A percentile compares a stretch with the other conserved stretches of the same genome.
Evolutionary conservation across 2,797 vertebrate genomes (phyloP).

Genomic region (Ibycter americanus): DNA sequence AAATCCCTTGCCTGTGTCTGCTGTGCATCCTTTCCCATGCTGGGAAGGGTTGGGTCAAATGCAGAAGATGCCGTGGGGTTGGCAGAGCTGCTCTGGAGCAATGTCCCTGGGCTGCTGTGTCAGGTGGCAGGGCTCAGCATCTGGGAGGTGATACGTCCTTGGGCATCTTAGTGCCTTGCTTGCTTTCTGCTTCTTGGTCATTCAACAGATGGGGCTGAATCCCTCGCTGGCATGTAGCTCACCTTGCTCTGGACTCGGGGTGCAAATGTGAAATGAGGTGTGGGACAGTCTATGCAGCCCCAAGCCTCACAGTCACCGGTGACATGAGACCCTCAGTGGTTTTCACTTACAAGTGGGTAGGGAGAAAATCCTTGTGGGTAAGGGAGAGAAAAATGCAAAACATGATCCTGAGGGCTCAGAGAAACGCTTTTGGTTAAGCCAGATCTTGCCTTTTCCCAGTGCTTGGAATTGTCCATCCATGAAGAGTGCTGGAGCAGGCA

Average conservation of each 20-base stretch:
- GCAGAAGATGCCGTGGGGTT: fast-evolving
- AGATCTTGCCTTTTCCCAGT: background rate
- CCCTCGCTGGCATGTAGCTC: background rate
- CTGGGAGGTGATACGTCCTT: background rate
- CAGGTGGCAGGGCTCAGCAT: background rate
- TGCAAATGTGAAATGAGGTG: background rate
- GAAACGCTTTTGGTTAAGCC: background rate
- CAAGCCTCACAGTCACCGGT: background rate
- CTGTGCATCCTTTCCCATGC: background rate
- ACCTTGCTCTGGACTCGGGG: background rate
- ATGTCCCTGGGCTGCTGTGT: background rate
- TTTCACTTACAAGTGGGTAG: background rate
- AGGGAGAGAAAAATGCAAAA: background rate
- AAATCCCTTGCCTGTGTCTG: conserved; percentile 18
- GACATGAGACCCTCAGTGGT: background rate
- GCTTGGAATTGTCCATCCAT: background rate
- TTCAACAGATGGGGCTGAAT: background rate
- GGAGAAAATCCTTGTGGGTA: background rate
- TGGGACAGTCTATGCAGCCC: background rate
- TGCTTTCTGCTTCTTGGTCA: background rate
- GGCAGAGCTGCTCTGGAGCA: background rate
- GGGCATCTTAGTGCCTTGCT: background rate
- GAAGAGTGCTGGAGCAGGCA: background rate
- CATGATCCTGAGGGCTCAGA: background rate
- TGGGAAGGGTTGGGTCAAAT: background rate